These are phyloP conservation scores for Tauraco hartlaubi DNA, from an alignment of 2,797 vertebrate genomes.

Conservation along the genomic window DNA sequence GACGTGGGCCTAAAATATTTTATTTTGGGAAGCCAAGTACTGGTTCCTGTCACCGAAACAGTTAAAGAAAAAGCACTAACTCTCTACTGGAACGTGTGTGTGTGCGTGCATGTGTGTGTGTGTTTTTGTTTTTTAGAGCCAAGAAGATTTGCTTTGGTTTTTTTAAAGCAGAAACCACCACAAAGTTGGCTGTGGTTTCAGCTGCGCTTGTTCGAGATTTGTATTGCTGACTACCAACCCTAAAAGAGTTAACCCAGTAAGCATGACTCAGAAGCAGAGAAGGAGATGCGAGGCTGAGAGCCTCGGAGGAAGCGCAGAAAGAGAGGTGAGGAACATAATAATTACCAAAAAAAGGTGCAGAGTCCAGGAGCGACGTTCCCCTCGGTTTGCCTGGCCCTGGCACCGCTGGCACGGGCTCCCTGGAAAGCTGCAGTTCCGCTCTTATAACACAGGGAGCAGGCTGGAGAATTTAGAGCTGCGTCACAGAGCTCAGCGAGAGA, in stretches of 20 bases:
- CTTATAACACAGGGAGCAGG: constrained; percentile 89
- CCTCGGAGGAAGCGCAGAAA: constrained; percentile 38
- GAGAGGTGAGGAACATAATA: constrained; percentile 69
- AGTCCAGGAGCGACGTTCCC: constrained; percentile 72
- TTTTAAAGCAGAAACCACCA: constrained; percentile 69
- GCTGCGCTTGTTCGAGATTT: constrained; percentile 37
- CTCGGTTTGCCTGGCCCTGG: constrained; percentile 81
- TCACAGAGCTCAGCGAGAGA: constrained; percentile 90
- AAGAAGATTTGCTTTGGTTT: constrained; percentile 59
- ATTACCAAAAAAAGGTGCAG: constrained; percentile 71
- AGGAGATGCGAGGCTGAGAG: constrained; percentile 57
- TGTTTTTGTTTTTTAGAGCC: constrained; percentile 59
- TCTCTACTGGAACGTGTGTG: constrained; percentile 18
- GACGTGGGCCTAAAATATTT: background rate
- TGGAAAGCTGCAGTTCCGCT: constrained; percentile 87
- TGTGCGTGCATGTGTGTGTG: background rate
- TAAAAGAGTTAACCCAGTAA: constrained; percentile 78
- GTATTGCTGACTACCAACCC: constrained; percentile 60
- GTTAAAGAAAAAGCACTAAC: constrained; percentile 58
- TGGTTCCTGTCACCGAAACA: constrained; percentile 46
- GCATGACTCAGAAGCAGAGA: constrained; percentile 56
- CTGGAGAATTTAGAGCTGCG: constrained; percentile 99
- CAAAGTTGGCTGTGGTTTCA: constrained; percentile 69
- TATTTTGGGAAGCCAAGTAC: background rate
- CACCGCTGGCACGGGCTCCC: constrained; percentile 85